Base-by-base conservation (phyloP, 2,113 vertebrate species). In the Fregetta grallaria region DNA sequence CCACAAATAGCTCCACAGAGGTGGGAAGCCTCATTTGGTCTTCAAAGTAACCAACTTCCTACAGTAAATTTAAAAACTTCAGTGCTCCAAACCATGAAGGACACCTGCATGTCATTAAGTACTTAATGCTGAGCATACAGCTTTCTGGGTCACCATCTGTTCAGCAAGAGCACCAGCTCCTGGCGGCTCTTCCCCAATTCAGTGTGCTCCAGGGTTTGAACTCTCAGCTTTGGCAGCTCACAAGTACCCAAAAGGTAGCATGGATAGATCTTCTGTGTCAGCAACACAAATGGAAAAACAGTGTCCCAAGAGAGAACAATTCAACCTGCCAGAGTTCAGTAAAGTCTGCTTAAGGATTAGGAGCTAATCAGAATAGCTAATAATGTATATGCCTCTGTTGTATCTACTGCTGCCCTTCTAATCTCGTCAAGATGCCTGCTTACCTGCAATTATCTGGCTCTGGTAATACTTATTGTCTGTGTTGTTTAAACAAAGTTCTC, bases 111-210 rank as follows among this genome's bases (percentile, higher is more conserved):
- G 70, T 91, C 86, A 96, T 96, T 96, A 97, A 95, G 95, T 65
- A 81, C 89, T 96, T 94, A 95, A 93, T 85, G 83, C 91, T 94
- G 94, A 95, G 88, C 73, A 91, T 63, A 75, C 49, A 95, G 94
- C 89, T 97, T 97, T 94, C 95, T 97, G 95, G 95, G 94, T 94
- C 97, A 97, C 94, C 97, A 97, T 97, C 97, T 97, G 95, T 66
- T 95, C 89, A 45, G 56, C 36, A 62, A 47, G n/a, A 95, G 74
- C 58, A 95, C 84, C 77, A 71, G 74, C n/a, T 91, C 74, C 89
- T 73, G 62, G 70, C 86, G 78, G 58, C 66, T 47, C 20, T 32
- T 96, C 53, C 59, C 86, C 86, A 78, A 1, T 75, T 85, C 56
- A 52, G 16, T 6, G 29, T n/a, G 66, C 72, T 78, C 61, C 75